Evolutionary conservation across 2,888 invertebrate species (phyloP).

Genomic region (Selenia dentaria): DNA sequence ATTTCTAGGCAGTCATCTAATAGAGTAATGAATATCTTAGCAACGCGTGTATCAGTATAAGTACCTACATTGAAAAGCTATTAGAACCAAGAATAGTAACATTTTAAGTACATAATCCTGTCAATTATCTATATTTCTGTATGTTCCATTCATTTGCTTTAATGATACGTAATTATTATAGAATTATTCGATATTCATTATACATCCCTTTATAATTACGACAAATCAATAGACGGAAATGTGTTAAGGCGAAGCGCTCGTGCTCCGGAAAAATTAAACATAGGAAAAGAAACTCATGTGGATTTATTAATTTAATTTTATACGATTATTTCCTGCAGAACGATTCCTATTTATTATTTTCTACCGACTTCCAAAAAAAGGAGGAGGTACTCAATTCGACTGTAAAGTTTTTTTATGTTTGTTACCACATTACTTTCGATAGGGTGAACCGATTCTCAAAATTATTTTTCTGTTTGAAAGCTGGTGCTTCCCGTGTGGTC

Average conservation of each 20-base stretch:
- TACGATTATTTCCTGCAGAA: too few relatives aligned
- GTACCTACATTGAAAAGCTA: constrained; percentile 3
- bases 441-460: too few relatives aligned
- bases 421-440: too few relatives aligned
- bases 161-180: constrained; percentile 37
- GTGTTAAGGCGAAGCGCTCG: constrained; percentile 41
- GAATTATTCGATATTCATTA: constrained; percentile 34
- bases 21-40: neutral
- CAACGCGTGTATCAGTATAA: neutral
- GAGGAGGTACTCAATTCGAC: too few relatives aligned
- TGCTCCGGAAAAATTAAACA: too few relatives aligned
- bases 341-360: too few relatives aligned
- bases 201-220: constrained; percentile 36
- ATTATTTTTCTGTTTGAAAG: too few relatives aligned
- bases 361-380: too few relatives aligned
- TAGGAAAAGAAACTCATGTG: too few relatives aligned
- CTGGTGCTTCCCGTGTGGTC: too few relatives aligned
- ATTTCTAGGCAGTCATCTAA: constrained; percentile 22
- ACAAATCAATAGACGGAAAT: constrained; percentile 34
- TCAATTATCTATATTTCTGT: constrained; percentile 18
- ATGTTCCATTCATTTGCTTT: constrained; percentile 20
- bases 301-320: too few relatives aligned
- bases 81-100: constrained; percentile 5
- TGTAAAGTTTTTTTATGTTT: too few relatives aligned
- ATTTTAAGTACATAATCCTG: constrained; percentile 18